These are phyloP conservation scores for Lepilemur septentrionalis DNA, from an alignment of 2,797 vertebrate genomes.

Conservation along the genomic window DNA sequence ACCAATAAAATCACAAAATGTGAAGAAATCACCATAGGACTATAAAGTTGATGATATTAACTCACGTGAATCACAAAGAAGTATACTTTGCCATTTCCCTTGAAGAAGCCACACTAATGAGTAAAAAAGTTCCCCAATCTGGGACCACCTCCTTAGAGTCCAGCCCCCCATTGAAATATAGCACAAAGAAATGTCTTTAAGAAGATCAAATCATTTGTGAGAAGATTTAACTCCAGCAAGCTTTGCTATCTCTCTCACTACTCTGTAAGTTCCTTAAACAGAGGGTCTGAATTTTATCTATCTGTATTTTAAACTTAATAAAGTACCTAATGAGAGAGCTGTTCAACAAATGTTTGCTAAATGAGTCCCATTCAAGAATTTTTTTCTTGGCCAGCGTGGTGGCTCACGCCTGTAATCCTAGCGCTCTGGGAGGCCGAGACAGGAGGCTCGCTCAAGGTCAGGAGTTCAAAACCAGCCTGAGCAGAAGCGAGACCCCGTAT, in stretches of 20 bases:
- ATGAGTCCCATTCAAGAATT: neutral
- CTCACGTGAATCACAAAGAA: neutral
- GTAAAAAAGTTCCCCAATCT: neutral
- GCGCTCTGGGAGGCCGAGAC: no score
- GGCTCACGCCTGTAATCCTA: no score
- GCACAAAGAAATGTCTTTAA: neutral
- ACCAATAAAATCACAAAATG: neutral
- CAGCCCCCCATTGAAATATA: neutral
- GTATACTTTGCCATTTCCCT: neutral
- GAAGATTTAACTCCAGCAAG: neutral
- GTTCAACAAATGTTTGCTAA: neutral
- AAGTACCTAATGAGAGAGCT: neutral
- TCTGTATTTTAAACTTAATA: neutral
- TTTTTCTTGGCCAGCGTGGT: no score
- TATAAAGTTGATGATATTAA: neutral
- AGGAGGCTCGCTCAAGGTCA: no score
- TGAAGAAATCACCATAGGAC: neutral
- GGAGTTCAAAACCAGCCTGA: no score
- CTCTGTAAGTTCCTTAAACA: neutral
- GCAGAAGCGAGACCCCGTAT: no score
- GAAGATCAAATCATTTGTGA: neutral
- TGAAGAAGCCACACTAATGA: neutral
- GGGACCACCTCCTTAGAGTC: neutral
- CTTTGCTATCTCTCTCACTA: neutral
- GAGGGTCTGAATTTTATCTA: neutral